Percentiles rank a stretch among this genome's conserved stretches.
These are phyloP conservation scores for Sminthurinus aureus DNA, from an alignment of 2,888 invertebrate species.

Conservation along the genomic window DNA sequence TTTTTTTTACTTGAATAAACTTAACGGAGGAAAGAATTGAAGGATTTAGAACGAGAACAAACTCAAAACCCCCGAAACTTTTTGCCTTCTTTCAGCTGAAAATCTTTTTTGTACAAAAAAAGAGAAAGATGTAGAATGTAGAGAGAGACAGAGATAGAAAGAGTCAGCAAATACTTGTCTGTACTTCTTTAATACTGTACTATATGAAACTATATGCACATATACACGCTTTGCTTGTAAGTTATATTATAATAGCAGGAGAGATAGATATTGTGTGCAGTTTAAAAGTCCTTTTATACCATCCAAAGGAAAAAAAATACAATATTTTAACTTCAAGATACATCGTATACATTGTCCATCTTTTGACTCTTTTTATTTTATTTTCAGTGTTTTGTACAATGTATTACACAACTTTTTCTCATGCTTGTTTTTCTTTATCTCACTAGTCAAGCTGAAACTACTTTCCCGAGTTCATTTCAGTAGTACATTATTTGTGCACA, in stretches of 20 bases:
- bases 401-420: slow-evolving; percentile 14
- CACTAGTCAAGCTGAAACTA: background rate
- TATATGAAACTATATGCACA: background rate
- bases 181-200: background rate
- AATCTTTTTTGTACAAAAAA: slow-evolving; percentile 16
- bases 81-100: slow-evolving; percentile 32
- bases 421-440: background rate
- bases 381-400: background rate
- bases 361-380: slow-evolving; percentile 30
- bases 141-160: background rate
- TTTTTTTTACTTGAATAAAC: background rate
- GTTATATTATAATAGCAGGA: background rate
- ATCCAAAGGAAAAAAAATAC: background rate
- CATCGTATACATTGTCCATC: slow-evolving; percentile 25
- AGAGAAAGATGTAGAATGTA: background rate
- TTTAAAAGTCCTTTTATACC: background rate
- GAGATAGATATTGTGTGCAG: background rate
- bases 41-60: slow-evolving; percentile 12
- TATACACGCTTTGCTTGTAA: background rate
- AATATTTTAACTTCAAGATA: slow-evolving; percentile 29
- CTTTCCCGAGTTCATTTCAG: too few relatives aligned
- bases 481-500: too few relatives aligned
- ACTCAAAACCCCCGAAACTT: slow-evolving; percentile 18
- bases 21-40: background rate
- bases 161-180: background rate